Evolutionary conservation across 2,888 invertebrate species (phyloP), one percentile per base, ranked within the genome.

Genomic region (Petrolisthes cinctipes): DNA sequence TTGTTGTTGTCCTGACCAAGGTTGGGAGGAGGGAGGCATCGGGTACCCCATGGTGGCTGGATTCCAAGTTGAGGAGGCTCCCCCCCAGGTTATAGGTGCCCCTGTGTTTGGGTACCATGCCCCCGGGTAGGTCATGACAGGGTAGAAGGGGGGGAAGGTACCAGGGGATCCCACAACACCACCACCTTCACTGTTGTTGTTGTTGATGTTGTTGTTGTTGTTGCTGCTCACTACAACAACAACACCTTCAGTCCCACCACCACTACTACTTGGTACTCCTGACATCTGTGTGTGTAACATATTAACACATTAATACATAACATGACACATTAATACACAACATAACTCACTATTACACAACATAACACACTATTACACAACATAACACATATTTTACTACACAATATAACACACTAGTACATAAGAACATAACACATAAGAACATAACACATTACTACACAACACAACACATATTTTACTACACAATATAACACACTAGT

Each of bases 91-190:
- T 20, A 56, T 54, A 14, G 87, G 61, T 56, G 53, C 73, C 73
- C 83, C 83, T 17, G 84, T 11, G 51, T 76, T 75, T 4, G 84
- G 81, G 56, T 80, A 83, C 87, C 87, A 88, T 0, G 83, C n/a
- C n/a, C n/a, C 87, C 75, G 83, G 87, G 83, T 88, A 88, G 14
- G 80, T n/a, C n/a, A n/a, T n/a, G n/a, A n/a, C 17, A 17, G 87
- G 87, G 75, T 84, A 88, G 79, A 11, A 20, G 17, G 37, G 20
- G n/a, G 17, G 5, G 53, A 37, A 6, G 51, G 37, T 37, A 51
- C 23, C 37, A 17, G 6, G 53, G 37, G 37, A 78, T 0, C 20
- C 76, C 5, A 37, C 37, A 37, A 37, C 37, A n/a, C n/a, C n/a
- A 37, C 37, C 37, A 37, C 37, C 37, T 1, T 2, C 37, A 37